These are phyloP conservation scores for Melopsittacus undulatus DNA, from an alignment of 2,797 vertebrate species.

Conservation along the genomic window DNA sequence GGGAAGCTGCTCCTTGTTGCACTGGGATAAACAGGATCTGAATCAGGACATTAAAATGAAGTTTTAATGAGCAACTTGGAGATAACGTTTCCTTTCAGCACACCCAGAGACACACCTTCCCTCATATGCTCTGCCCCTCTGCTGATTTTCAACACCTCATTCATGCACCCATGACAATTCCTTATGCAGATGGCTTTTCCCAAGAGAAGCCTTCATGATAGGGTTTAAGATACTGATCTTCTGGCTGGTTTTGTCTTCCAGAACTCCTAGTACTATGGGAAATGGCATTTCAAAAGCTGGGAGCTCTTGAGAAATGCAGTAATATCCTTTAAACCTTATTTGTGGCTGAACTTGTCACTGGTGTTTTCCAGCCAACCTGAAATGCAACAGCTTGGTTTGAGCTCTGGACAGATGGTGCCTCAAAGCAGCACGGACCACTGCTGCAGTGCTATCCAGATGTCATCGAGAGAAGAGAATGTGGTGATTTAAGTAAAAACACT, in stretches of 20 bases:
- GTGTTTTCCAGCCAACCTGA: background rate
- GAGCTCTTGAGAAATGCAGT: background rate
- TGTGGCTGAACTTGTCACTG: background rate
- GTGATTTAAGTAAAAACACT: background rate
- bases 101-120: constrained; percentile 15
- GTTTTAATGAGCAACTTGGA: constrained; percentile 22
- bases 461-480: background rate
- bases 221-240: background rate
- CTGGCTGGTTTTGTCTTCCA: constrained; percentile 11
- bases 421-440: background rate
- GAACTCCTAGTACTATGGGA: background rate
- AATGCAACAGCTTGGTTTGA: background rate
- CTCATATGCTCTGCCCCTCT: background rate
- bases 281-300: background rate
- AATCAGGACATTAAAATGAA: constrained; percentile 13
- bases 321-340: background rate
- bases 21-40: constrained; percentile 29
- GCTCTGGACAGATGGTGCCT: background rate
- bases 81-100: constrained; percentile 39
- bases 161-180: background rate
- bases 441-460: background rate
- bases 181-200: background rate
- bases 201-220: background rate
- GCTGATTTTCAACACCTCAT: constrained; percentile 15
- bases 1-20: background rate